Conservation (phyloP, 1,140 invertebrate genomes). For the Arion vulgaris region DNA sequence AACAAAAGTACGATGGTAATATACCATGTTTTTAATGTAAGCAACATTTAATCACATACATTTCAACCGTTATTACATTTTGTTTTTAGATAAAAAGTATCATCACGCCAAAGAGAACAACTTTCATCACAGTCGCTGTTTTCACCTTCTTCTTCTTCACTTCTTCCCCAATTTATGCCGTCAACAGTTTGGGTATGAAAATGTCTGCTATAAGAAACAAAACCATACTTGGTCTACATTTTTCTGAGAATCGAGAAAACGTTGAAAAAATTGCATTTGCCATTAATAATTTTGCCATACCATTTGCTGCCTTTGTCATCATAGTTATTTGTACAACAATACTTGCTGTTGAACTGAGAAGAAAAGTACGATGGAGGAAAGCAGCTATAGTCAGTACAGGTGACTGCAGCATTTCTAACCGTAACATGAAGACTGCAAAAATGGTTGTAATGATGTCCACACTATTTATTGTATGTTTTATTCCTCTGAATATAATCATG, state of each 20-base stretch:
- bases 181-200: too few species aligned
- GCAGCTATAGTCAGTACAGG: not conserved
- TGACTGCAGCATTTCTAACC: not conserved
- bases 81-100: too few species aligned
- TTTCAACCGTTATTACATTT: too few species aligned
- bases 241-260: not conserved
- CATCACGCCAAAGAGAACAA: too few species aligned
- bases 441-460: not conserved
- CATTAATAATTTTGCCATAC: not conserved
- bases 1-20: too few species aligned
- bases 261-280: not conserved
- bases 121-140: too few species aligned
- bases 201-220: too few species aligned
- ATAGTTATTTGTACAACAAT: not conserved
- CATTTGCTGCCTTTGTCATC: not conserved
- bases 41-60: too few species aligned
- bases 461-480: too few species aligned
- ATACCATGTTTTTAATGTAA: too few species aligned
- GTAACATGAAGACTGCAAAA: not conserved
- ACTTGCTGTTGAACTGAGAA: not conserved
- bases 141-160: too few species aligned
- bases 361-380: not conserved
- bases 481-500: not conserved
- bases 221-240: not conserved
- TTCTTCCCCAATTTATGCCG: too few species aligned